These are phyloP conservation scores for Neoitamus cyanurus DNA, from an alignment of 2,888 invertebrate species.

Conservation along the genomic window DNA sequence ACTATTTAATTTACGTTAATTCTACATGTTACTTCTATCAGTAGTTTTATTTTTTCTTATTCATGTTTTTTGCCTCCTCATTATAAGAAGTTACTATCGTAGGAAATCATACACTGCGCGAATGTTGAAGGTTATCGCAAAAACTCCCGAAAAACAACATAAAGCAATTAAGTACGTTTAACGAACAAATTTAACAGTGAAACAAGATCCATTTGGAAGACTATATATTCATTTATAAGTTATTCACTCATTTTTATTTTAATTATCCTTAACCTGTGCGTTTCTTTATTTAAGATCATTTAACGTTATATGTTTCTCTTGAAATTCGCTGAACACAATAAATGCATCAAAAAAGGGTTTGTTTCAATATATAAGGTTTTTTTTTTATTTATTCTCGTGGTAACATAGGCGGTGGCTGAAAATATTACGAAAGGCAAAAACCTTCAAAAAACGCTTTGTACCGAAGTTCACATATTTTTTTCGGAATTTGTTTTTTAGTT, in stretches of 20 bases:
- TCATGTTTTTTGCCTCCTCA: not conserved
- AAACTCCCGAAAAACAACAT: not conserved
- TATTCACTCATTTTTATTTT: not conserved
- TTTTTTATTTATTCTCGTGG: not conserved
- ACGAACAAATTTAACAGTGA: not conserved
- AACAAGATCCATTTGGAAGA: constrained; percentile 25
- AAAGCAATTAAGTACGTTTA: not conserved
- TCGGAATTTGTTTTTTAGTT: not conserved
- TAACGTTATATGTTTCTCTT: not conserved
- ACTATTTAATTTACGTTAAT: not conserved
- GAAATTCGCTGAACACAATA: not conserved
- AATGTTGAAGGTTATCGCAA: constrained; percentile 18
- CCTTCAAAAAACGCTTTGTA: constrained; percentile 13
- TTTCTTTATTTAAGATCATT: not conserved
- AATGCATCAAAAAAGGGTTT: not conserved
- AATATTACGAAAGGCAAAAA: constrained; percentile 3
- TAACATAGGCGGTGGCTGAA: not conserved
- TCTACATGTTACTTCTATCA: constrained; percentile 6
- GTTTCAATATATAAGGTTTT: not conserved
- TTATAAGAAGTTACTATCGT: constrained; percentile 1
- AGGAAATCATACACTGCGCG: constrained; percentile 7
- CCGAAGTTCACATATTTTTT: not conserved
- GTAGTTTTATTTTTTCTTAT: not conserved
- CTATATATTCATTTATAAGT: constrained; percentile 19
- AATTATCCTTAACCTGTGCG: not conserved